Evolutionary conservation across 2,113 vertebrate genomes (phyloP).

Genomic region (Hippocampus barbouri): DNA sequence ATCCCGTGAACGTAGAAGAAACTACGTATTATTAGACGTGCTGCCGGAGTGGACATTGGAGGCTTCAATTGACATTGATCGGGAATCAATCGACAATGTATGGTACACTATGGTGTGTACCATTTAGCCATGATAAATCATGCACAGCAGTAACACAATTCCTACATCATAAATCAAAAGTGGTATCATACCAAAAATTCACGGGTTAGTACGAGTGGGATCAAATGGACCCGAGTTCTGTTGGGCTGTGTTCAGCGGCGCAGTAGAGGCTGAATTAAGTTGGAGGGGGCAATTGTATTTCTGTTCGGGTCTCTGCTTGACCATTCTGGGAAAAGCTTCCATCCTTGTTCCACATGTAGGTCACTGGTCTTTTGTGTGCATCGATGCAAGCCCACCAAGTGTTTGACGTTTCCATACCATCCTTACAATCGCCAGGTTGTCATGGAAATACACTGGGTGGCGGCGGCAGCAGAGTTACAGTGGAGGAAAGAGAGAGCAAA

Average conservation of each 20-base stretch:
- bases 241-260: conserved; percentile 10
- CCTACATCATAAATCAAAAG: not conserved
- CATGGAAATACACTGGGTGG: conserved; percentile 71
- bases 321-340: conserved; percentile 69
- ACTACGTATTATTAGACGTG: not conserved
- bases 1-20: not conserved
- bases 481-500: conserved; percentile 47
- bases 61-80: not conserved
- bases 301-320: conserved; percentile 19
- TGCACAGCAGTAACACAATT: not conserved
- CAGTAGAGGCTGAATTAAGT: conserved; percentile 2
- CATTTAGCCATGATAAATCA: not conserved
- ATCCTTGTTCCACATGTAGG: conserved; percentile 60
- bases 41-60: not conserved
- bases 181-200: not conserved
- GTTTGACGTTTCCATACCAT: conserved; percentile 76
- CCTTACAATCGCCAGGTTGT: conserved; percentile 69
- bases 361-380: conserved; percentile 65
- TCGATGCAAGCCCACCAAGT: conserved; percentile 58
- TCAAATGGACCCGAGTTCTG: not conserved
- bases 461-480: conserved; percentile 53
- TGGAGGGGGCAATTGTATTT: conserved; percentile 4
- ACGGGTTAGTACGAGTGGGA: not conserved
- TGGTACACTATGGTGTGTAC: not conserved
- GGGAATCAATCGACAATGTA: not conserved